Evolutionary conservation across 2,888 invertebrate genomes (phyloP), one percentile per base, ranked within the genome.

Genomic region (Agrotis ipsilon): DNA sequence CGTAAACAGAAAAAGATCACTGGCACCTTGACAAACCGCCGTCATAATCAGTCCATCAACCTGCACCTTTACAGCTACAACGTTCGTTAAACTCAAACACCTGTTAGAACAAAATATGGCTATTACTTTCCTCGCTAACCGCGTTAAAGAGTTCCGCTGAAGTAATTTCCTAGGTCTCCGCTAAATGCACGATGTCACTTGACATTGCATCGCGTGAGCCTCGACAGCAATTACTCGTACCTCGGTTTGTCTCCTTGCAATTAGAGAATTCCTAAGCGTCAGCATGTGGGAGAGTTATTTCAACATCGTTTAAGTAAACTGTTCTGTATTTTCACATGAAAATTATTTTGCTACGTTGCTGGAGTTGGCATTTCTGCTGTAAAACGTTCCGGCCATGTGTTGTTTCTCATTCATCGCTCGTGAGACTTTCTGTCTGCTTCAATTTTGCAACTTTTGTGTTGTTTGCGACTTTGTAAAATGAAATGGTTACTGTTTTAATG

Each of bases 231-330:
- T 89, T 89, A 89, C 83, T 85, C 75, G 71, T 75, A 80, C 72
- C 75, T 82, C 80, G 75, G 81, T 87, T 87, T 85, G 85, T 86
- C 86, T 85, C 82, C 80, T 80, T 73, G 91, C 90, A 92, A 93
- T 93, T 92, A 92, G 88, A 91, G 87, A 85, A 93, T 92, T 90
- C 90, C 90, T 91, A 90, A 89, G 80, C 86, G 84, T 82, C 87
- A 83, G 86, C 87, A 87, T 92, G 92, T 94, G 94, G 92, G 93
- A 94, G 92, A 92, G 88, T 91, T 92, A 92, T 92, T 91, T 87
- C 83, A 85, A 87, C 86, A 85, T 88, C 87, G 88, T 86, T 86
- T 83, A 87, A 82, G 80, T 87, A 86, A 87, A 84, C 81, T 71
- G 66, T 77, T 75, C 75, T 68, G 71, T 75, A 81, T 80, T 82